These are phyloP conservation scores for Astyanax mexicanus DNA, from an alignment of 2,797 vertebrate species.

Conservation along the genomic window DNA sequence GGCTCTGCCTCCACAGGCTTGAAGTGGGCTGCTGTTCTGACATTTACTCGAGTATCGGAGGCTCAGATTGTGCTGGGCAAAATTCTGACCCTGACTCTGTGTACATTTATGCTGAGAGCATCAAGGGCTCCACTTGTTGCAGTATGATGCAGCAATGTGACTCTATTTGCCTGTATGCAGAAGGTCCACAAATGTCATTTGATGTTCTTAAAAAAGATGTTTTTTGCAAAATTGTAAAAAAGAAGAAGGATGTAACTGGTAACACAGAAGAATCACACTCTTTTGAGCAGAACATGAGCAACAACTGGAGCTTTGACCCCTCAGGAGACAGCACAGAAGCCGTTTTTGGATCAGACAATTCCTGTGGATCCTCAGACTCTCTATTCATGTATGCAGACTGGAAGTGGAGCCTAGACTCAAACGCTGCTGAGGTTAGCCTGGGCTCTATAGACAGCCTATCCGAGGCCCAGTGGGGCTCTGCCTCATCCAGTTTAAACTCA, in stretches of 20 bases:
- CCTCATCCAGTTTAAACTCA: slow-evolving; percentile 59
- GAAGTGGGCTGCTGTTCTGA: slow-evolving; percentile 39
- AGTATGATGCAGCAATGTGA: slow-evolving; percentile 6
- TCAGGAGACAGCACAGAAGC: slow-evolving; percentile 60
- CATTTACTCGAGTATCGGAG: slow-evolving; percentile 37
- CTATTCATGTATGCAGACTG: slow-evolving; percentile 38
- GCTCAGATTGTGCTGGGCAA: not conserved
- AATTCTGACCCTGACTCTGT: slow-evolving; percentile 13
- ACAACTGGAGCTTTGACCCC: slow-evolving; percentile 4
- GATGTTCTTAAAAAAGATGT: not conserved
- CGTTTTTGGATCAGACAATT: slow-evolving; percentile 60
- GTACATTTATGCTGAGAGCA: slow-evolving; percentile 58
- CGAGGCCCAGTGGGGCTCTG: slow-evolving; percentile 37
- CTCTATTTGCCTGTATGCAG: not conserved
- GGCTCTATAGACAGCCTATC: too few species aligned
- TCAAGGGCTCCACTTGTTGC: slow-evolving; percentile 35
- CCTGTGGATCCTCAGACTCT: slow-evolving; percentile 18
- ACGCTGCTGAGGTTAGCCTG: not conserved
- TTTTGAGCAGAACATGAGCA: slow-evolving; percentile 46
- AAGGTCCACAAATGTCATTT: not conserved
- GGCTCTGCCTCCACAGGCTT: slow-evolving; percentile 16
- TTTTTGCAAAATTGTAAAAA: not conserved
- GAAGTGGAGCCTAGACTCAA: slow-evolving; percentile 14
- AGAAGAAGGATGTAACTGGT: not conserved
- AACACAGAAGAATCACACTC: not conserved